Conservation (phyloP, 2,113 vertebrate species). For the Pholis gunnellus region DNA sequence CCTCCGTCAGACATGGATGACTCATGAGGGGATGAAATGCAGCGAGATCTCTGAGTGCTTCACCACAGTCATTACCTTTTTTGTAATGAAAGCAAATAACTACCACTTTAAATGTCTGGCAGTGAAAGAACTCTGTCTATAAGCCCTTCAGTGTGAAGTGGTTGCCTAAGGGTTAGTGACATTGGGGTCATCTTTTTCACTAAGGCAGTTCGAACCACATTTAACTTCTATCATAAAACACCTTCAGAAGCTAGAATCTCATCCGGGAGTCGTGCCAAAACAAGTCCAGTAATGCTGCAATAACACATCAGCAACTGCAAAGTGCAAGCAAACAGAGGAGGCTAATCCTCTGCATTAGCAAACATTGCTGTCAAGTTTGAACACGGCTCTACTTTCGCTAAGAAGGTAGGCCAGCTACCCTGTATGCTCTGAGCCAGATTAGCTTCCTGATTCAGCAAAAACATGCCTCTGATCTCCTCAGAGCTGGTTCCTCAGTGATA, state of each 20-base stretch:
- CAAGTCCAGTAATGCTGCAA: slow-evolving; percentile 43
- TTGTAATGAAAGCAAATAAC: slow-evolving; percentile 49
- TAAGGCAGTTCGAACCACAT: slow-evolving; percentile 37
- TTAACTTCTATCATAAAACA: slow-evolving; percentile 64
- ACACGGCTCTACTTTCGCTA: slow-evolving; percentile 36
- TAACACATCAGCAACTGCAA: slow-evolving; percentile 58
- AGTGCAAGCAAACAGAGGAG: slow-evolving; percentile 60
- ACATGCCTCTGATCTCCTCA: slow-evolving; percentile 62
- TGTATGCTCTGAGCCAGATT: slow-evolving; percentile 61
- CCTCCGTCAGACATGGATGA: slow-evolving; percentile 13
- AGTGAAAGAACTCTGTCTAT: slow-evolving; percentile 33
- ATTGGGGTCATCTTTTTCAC: slow-evolving; percentile 44
- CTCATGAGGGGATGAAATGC: slow-evolving; percentile 20
- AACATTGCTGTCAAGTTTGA: slow-evolving; percentile 53
- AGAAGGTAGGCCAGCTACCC: slow-evolving; percentile 59
- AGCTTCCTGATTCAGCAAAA: slow-evolving; percentile 58
- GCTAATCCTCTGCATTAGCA: slow-evolving; percentile 57
- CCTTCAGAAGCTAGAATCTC: slow-evolving; percentile 46
- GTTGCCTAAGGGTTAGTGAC: slow-evolving; percentile 50
- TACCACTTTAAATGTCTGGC: slow-evolving; percentile 39
- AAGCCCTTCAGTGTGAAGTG: slow-evolving; percentile 45
- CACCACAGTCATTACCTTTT: slow-evolving; percentile 49
- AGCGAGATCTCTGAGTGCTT: slow-evolving; percentile 9
- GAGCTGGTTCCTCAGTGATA: slow-evolving; percentile 56
- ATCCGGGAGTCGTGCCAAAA: slow-evolving; percentile 59